Evolutionary conservation across 2,113 vertebrate genomes (phyloP), one percentile per base, ranked within the genome.

Genomic region (Hipposideros armiger): DNA sequence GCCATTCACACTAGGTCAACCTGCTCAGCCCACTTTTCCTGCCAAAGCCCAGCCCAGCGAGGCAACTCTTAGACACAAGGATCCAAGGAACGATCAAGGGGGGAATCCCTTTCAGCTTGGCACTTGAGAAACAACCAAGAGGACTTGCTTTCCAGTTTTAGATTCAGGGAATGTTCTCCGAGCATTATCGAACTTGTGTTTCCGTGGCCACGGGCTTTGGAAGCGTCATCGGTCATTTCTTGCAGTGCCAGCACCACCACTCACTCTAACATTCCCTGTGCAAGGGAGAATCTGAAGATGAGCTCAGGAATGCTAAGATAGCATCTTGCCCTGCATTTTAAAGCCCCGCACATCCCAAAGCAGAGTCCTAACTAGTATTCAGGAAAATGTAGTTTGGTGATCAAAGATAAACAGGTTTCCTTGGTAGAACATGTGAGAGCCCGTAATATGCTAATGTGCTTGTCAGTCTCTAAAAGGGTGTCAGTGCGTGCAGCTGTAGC

Each of bases 51-150:
- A 47, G 45, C 16, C 54, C 70, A 54, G 7, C 15, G 26, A 95
- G 78, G 88, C 1, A 45, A 26, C 11, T 74, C 50, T 80, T 19
- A 77, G 84, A 83, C 17, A 78, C 14, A 11, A 66, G 74, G 42
- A 47, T 9, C 24, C 85, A 70, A 84, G 54, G 87, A 94, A 94
- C 17, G 20, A 94, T 73, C 17, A 69, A 50, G 7, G 13, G 62
- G 7, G 15, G 72, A 72, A 72, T 58, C 45, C 6, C 14, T 91
- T 85, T 89, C 42, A 69, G 69, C 58, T 62, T 42, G 6, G 47
- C 81, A 58, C 64, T 92, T 95, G 70, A 70, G 66, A 96, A 89
- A 56, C 9, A 67, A 73, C 56, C 26, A 32, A 64, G 76, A 94
- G 36, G 70, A 72, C 66, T 62, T 54, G 62, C 47, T 66, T 90